These are phyloP conservation scores for Elymnias hypermnestra DNA, from an alignment of 1,140 invertebrate genomes.

Conservation along the genomic window DNA sequence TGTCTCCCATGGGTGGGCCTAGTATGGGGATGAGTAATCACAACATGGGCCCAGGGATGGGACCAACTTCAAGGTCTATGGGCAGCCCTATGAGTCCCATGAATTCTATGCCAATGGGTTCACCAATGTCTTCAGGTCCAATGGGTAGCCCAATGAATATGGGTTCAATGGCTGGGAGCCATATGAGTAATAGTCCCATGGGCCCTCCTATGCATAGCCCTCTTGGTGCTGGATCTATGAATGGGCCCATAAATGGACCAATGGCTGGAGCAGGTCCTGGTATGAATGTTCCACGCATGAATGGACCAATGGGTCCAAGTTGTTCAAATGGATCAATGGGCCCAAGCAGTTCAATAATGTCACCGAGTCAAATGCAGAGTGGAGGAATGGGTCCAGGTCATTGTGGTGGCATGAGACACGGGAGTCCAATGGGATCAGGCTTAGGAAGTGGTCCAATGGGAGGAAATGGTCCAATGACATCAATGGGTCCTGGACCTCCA, in stretches of 20 bases:
- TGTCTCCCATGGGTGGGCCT: slow-evolving; percentile 75
- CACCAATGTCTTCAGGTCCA: slow-evolving; percentile 81
- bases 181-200: slow-evolving; percentile 81
- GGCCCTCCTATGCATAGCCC: slow-evolving; percentile 77
- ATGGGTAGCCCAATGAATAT: slow-evolving; percentile 85
- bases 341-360: slow-evolving; percentile 71
- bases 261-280: slow-evolving; percentile 73
- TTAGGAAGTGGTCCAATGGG: slow-evolving; percentile 71
- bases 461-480: slow-evolving; percentile 70
- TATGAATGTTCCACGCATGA: slow-evolving; percentile 74
- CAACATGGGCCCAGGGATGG: slow-evolving; percentile 75
- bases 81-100: slow-evolving; percentile 82
- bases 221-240: slow-evolving; percentile 67
- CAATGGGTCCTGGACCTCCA: slow-evolving; percentile 70
- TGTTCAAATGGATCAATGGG: slow-evolving; percentile 73
- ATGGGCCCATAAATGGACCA: slow-evolving; percentile 74
- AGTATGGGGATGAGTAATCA: slow-evolving; percentile 75
- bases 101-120: slow-evolving; percentile 84
- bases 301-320: slow-evolving; percentile 72
- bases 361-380: slow-evolving; percentile 69
- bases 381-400: slow-evolving; percentile 69
- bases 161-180: slow-evolving; percentile 74
- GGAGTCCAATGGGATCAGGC: slow-evolving; percentile 70
- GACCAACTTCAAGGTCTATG: slow-evolving; percentile 76
- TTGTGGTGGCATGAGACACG: slow-evolving; percentile 74